Base-by-base conservation (phyloP, 2,888 invertebrate species). In the Cremastinae sp. region DNA sequence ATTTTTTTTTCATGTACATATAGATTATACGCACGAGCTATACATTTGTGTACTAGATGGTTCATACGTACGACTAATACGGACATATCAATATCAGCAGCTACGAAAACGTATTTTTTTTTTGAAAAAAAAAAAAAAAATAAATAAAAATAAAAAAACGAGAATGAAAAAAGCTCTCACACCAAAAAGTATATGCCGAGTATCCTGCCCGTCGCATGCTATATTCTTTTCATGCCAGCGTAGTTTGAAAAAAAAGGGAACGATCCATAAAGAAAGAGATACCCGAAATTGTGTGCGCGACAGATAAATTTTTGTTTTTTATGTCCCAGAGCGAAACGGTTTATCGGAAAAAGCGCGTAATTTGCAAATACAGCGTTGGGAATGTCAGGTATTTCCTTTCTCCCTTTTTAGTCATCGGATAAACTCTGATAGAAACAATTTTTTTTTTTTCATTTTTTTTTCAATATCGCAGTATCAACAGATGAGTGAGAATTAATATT, bases 261-360 rank as follows among this genome's bases (percentile, higher is more conserved):
- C 28, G 14, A 59, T 16, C 22, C 37, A 62, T 22, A 47, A 39
- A 56, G 62, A 71, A 45, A 28, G 28, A 22, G 58, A 56, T 61
- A 68, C 62, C 37, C 47, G 41, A 79, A 79, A 78, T 70, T 79
- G 79, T 79, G 79, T 79, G 71, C 80, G 79, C 80, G 81, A 82
- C 76, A 72, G 82, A 85, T 86, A 81, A 81, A 84, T 82, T 83
- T 81, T 20, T 43, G 10, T 10, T n/a, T 39, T 41, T 45, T 51
- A 10, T 51, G 7, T 14, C 8, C 45, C 58, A 64, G 37, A 74
- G 75, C 70, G 76, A 74, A 84, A 81, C 82, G 82, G 82, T 83
- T 80, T 82, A 78, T 81, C 82, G 80, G 76, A 83, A 83, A 85
- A 86, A 84, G 81, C 80, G 74, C 78, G 74, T 72, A 81, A 79